Conservation (phyloP, 1,140 invertebrate species). For the Pinna nobilis region DNA sequence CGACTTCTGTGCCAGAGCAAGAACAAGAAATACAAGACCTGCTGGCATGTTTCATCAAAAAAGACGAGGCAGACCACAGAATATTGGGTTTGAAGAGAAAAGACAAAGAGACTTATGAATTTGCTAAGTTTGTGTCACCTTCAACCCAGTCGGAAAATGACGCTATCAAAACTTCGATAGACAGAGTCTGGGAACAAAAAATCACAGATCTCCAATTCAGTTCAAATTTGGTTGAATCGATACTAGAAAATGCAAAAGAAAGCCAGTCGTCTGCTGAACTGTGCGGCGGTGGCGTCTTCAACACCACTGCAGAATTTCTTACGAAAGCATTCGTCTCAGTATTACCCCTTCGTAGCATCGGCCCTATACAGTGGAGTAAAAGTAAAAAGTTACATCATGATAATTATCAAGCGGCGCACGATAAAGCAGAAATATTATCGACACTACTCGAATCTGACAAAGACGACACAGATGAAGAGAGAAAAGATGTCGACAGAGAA, state of each 20-base stretch:
- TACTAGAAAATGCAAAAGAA: no score
- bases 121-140: neutral
- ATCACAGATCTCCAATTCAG: no score
- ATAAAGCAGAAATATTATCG: constrained; percentile 25
- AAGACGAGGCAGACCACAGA: neutral
- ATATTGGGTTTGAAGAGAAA: neutral
- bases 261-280: no score
- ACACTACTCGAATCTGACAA: neutral
- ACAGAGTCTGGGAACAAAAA: no score
- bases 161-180: neutral
- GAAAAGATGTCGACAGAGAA: neutral
- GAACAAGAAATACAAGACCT: neutral
- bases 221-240: no score
- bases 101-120: neutral
- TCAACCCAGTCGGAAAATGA: neutral
- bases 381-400: neutral
- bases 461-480: no score
- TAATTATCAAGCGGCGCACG: constrained; percentile 2
- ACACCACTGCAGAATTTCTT: neutral
- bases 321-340: neutral
- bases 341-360: neutral
- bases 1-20: neutral
- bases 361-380: constrained; percentile 24
- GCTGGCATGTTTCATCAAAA: constrained; percentile 2
- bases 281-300: neutral